phyloP scores from a whole-genome alignment of 2,113 vertebrate species.

The Pleuronectes platessa region DNA sequence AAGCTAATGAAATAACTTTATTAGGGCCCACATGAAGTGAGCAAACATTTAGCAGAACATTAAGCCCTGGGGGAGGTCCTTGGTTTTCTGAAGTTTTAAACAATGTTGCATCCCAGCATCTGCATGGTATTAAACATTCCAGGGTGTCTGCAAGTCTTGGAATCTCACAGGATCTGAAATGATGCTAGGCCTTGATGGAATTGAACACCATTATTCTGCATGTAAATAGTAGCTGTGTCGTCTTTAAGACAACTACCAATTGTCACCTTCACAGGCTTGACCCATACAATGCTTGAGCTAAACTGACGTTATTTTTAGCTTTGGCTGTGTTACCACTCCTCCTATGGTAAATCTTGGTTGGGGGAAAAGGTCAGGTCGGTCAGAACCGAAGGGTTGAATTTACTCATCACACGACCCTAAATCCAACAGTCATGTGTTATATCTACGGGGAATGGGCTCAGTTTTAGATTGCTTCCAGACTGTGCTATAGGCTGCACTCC shows the following conservation, averaged over 20 bases:
- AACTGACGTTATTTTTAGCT: too few relatives aligned
- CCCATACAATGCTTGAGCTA: too few relatives aligned
- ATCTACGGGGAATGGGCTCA: neutral
- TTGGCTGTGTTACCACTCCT: too few relatives aligned
- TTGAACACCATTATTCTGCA: too few relatives aligned
- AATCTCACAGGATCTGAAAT: slow-evolving; percentile 21
- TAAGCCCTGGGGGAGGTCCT: slow-evolving; percentile 31
- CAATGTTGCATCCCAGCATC: slow-evolving; percentile 53
- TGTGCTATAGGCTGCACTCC: neutral
- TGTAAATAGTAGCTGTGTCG: too few relatives aligned
- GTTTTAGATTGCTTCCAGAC: slow-evolving; percentile 28
- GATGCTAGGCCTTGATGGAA: neutral
- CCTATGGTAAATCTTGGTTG: too few relatives aligned
- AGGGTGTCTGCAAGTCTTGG: slow-evolving; percentile 24
- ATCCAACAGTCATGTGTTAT: too few relatives aligned
- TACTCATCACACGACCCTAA: too few relatives aligned
- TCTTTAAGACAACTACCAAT: too few relatives aligned
- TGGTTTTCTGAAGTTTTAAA: slow-evolving; percentile 40
- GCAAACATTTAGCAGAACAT: slow-evolving; percentile 46
- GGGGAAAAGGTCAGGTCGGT: too few relatives aligned
- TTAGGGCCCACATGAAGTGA: slow-evolving; percentile 49
- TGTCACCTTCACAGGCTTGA: too few relatives aligned
- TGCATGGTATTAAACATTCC: slow-evolving; percentile 39
- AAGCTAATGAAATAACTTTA: slow-evolving; percentile 60
- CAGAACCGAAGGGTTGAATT: too few relatives aligned